Percentiles rank a stretch among this genome's conserved stretches.
Evolutionary conservation across 1,140 invertebrate species (phyloP).

Genomic region (Drosophila pandora): DNA sequence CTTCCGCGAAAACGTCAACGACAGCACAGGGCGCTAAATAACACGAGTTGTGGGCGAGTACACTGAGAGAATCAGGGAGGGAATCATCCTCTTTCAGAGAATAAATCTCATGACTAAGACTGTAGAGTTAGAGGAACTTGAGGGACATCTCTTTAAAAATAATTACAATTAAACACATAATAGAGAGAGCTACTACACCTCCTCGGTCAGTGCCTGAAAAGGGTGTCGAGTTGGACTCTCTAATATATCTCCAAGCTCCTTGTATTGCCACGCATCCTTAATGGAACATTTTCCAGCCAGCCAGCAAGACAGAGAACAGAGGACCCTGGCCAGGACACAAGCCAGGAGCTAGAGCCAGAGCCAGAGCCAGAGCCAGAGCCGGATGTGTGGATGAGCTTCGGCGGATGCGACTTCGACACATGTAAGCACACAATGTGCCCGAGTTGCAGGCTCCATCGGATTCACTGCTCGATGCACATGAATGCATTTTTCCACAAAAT

Average conservation of each 20-base stretch:
- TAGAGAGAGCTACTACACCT: too few relatives aligned
- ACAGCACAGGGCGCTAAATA: conserved; percentile 32
- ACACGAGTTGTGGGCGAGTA: neutral
- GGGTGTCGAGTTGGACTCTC: conserved; percentile 11
- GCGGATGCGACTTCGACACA: conserved; percentile 65
- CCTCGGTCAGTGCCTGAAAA: neutral
- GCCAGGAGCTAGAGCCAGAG: neutral
- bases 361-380: conserved; percentile 21
- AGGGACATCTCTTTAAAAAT: too few relatives aligned
- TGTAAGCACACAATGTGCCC: conserved; percentile 54
- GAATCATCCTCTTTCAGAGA: too few relatives aligned
- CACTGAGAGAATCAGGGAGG: neutral
- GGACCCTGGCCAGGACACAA: conserved; percentile 24
- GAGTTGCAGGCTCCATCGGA: conserved; percentile 64
- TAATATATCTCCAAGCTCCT: conserved; percentile 68
- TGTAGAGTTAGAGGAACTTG: too few relatives aligned
- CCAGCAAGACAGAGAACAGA: conserved; percentile 50
- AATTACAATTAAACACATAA: too few relatives aligned
- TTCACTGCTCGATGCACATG: conserved; percentile 70
- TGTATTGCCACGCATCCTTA: conserved; percentile 52
- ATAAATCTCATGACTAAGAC: too few relatives aligned
- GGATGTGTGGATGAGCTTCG: conserved; percentile 69
- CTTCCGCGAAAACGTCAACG: conserved; percentile 59
- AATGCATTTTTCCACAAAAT: conserved; percentile 73
- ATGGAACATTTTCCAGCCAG: conserved; percentile 61